Conservation (phyloP, 2,888 invertebrate genomes). For the Eurytoma californica region DNA sequence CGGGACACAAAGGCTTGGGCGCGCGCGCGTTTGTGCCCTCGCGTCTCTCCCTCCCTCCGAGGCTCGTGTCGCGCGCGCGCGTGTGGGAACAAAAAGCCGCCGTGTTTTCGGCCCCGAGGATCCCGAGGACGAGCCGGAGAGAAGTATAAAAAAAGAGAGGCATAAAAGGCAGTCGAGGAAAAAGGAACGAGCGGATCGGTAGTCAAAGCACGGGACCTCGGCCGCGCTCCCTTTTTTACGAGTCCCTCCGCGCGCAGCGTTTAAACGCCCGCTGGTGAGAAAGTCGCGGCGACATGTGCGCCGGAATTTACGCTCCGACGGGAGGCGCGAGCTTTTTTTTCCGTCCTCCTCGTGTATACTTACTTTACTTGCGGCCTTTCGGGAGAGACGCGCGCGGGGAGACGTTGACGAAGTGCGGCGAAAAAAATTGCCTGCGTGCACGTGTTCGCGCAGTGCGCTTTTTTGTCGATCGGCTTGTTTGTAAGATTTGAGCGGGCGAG, state of each 20-base stretch:
- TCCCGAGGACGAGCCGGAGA: background rate
- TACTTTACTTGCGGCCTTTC: no score
- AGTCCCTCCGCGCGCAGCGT: background rate
- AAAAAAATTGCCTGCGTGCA: no score
- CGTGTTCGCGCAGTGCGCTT: no score
- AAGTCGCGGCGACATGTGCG: background rate
- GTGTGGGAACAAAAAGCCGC: constrained; percentile 9
- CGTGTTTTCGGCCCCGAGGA: constrained; percentile 19
- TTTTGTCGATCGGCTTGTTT: no score
- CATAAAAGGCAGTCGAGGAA: background rate
- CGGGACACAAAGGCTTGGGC: no score
- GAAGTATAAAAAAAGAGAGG: background rate
- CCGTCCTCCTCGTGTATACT: no score
- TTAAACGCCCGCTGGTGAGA: constrained; percentile 7
- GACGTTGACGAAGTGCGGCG: no score
- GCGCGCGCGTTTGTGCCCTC: no score
- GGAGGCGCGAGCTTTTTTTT: background rate
- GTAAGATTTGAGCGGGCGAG: no score
- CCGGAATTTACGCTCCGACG: constrained; percentile 40
- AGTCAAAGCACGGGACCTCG: constrained; percentile 24
- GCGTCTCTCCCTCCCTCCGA: background rate
- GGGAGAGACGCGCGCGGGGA: no score
- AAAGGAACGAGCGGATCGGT: constrained; percentile 26
- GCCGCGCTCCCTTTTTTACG: background rate
- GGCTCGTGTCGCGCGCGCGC: background rate